Evolutionary conservation across 2,113 vertebrate genomes (phyloP).

Genomic region (Callaeas wilsoni): DNA sequence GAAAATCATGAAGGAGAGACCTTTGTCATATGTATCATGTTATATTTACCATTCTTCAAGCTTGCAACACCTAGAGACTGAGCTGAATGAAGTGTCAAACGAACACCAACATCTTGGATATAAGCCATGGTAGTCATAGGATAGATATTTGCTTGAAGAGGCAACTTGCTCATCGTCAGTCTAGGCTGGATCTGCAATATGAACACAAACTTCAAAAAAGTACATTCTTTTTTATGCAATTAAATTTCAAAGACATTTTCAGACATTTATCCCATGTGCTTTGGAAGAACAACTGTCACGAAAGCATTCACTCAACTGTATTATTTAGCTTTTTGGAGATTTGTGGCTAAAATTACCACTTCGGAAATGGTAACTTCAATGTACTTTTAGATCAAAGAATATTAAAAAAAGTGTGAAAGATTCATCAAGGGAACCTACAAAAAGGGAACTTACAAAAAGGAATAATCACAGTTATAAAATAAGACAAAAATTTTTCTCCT

Average conservation of each 20-base stretch:
- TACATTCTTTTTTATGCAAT: background rate
- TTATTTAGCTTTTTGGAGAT: constrained; percentile 12
- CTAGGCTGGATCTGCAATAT: constrained; percentile 86
- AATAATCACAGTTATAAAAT: background rate
- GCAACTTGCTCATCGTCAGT: constrained; percentile 81
- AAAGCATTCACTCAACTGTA: background rate
- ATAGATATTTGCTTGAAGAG: constrained; percentile 92
- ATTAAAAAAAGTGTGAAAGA: constrained; percentile 13
- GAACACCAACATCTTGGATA: constrained; percentile 76
- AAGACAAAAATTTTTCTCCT: background rate
- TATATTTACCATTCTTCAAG: constrained; percentile 78
- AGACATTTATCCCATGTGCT: background rate
- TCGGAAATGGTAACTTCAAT: background rate
- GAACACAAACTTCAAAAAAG: background rate
- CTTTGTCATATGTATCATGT: background rate
- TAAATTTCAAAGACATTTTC: constrained; percentile 31
- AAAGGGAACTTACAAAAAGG: background rate
- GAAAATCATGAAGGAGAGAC: background rate
- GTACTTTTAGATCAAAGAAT: constrained; percentile 26
- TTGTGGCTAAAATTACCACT: background rate
- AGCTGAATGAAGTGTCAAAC: constrained; percentile 83
- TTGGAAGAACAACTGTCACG: background rate
- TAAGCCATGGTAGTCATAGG: constrained; percentile 88
- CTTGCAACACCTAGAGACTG: constrained; percentile 86
- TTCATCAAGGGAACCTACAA: background rate